Evolutionary conservation across 2,113 vertebrate genomes (phyloP).

Genomic region (Lycaon pictus): DNA sequence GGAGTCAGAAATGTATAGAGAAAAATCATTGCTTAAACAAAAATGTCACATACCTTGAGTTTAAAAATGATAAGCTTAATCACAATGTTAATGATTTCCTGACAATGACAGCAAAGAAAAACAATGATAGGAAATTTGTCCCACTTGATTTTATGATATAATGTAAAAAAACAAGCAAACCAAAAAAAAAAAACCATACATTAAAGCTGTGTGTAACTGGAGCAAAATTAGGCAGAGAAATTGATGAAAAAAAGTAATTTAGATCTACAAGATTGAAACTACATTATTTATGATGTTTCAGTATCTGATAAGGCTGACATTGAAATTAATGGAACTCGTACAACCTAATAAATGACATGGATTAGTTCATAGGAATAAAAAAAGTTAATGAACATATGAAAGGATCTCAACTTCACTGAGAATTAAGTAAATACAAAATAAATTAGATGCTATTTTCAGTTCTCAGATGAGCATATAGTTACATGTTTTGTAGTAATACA

Average conservation of each 20-base stretch:
- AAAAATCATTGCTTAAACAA: background rate
- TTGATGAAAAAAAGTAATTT: background rate
- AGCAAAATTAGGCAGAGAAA: background rate
- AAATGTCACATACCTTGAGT: background rate
- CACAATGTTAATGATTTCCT: background rate
- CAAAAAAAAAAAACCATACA: background rate
- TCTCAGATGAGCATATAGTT: background rate
- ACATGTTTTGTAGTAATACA: background rate
- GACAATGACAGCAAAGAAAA: background rate
- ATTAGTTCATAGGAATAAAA: background rate
- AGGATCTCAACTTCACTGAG: background rate
- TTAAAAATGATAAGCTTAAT: conserved; percentile 16
- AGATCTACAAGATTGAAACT: background rate
- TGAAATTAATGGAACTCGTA: background rate
- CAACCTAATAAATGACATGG: background rate
- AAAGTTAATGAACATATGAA: background rate
- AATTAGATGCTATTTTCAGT: conserved; percentile 20
- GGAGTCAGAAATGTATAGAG: background rate
- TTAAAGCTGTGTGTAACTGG: background rate
- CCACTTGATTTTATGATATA: background rate
- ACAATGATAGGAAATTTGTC: background rate
- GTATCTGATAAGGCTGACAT: background rate
- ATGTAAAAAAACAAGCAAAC: background rate
- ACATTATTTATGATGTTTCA: background rate
- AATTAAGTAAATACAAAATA: background rate